Conservation (phyloP, 2,113 vertebrate genomes). For the Deroptyus accipitrinus region DNA sequence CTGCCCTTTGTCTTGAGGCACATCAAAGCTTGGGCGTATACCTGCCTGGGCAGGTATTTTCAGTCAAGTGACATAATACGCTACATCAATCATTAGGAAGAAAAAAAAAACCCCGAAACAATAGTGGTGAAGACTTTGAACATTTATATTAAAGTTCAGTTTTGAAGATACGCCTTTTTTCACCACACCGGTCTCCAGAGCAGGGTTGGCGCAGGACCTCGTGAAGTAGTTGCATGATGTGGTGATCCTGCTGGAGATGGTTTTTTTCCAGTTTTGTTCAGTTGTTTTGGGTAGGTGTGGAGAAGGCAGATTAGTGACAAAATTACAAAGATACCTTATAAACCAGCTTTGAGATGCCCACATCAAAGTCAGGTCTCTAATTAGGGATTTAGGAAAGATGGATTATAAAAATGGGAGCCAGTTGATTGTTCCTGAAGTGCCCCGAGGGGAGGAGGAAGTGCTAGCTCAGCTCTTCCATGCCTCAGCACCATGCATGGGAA, state of each 20-base stretch:
- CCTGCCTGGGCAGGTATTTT: background rate
- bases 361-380: background rate
- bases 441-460: background rate
- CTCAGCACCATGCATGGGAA: background rate
- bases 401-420: background rate
- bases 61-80: background rate
- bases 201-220: background rate
- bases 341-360: background rate
- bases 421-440: background rate
- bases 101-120: rapidly evolving
- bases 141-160: background rate
- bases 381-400: conserved; percentile 16
- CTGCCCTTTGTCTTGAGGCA: background rate
- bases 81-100: background rate
- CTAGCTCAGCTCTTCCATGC: background rate
- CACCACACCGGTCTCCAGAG: background rate
- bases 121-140: background rate
- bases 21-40: background rate
- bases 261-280: background rate
- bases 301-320: background rate
- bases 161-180: background rate
- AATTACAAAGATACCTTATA: background rate
- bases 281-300: background rate
- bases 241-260: background rate
- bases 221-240: background rate